Percentiles rank a stretch among this genome's conserved stretches.
Evolutionary conservation across 2,797 vertebrate species (phyloP).

Genomic region (Enteromius afrohamiltoni): DNA sequence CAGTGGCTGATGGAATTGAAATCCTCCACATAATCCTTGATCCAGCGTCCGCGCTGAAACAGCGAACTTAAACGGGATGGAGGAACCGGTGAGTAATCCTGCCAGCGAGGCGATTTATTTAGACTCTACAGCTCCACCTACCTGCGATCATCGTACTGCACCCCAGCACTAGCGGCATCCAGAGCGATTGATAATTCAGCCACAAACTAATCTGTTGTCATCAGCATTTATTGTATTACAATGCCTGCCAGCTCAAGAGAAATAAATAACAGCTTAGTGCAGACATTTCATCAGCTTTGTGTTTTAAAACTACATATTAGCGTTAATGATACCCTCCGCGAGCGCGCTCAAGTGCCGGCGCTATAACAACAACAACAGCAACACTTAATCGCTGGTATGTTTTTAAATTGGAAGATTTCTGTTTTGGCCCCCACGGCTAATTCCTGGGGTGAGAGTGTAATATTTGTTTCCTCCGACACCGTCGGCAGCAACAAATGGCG

Average conservation of each 20-base stretch:
- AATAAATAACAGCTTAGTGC: constrained; percentile 27
- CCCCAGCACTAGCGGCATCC: background rate
- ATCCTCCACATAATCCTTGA: no score
- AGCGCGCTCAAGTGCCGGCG: background rate
- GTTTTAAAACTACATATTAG: constrained; percentile 47
- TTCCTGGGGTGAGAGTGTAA: constrained; percentile 24
- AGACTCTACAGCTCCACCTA: background rate
- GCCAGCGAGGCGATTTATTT: no score
- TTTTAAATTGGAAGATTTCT: constrained; percentile 49
- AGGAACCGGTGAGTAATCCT: no score
- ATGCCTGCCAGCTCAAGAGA: constrained; percentile 29
- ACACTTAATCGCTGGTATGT: constrained; percentile 24
- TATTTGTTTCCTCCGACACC: constrained; percentile 22
- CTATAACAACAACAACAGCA: constrained; percentile 26
- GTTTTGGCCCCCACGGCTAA: constrained; percentile 26
- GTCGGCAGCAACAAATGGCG: background rate
- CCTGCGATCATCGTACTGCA: background rate
- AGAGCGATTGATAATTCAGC: constrained; percentile 6
- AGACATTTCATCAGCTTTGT: constrained; percentile 41
- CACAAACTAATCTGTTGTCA: constrained; percentile 19
- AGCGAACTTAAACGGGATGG: no score
- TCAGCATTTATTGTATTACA: constrained; percentile 34
- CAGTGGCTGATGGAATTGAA: no score
- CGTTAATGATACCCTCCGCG: constrained; percentile 38
- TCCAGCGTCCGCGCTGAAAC: no score